Evolutionary conservation across 1,140 invertebrate genomes (phyloP).

Genomic region (Scylla paramamosain): DNA sequence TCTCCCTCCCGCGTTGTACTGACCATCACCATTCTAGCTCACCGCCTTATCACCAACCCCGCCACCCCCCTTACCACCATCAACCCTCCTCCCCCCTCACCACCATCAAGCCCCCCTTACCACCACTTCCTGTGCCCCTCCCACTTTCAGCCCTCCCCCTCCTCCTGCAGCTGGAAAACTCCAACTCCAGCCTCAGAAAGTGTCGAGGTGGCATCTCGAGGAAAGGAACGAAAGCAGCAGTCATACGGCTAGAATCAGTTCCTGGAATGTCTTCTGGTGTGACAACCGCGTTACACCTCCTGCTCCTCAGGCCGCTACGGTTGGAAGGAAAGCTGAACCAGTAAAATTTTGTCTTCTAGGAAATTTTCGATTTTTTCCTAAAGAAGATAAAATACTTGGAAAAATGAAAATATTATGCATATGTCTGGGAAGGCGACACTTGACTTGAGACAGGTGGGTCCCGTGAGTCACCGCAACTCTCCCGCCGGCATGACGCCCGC

Average conservation of each 20-base stretch:
- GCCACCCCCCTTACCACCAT: slow-evolving; percentile 38
- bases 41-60: slow-evolving; percentile 64
- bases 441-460: not conserved
- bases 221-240: not conserved
- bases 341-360: not conserved
- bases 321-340: not conserved
- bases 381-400: not conserved
- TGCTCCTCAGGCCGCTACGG: not conserved
- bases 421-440: not conserved
- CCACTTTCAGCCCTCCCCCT: slow-evolving; percentile 24
- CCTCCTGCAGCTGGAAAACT: not conserved
- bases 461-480: slow-evolving; percentile 36
- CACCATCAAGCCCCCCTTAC: slow-evolving; percentile 51
- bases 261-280: slow-evolving; percentile 25
- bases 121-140: slow-evolving; percentile 24
- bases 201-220: not conserved
- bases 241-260: not conserved
- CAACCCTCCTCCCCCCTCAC: slow-evolving; percentile 46
- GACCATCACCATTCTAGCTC: slow-evolving; percentile 63
- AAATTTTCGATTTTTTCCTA: not conserved
- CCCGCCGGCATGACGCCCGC: slow-evolving; percentile 30
- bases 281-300: slow-evolving; percentile 27
- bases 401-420: not conserved
- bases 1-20: slow-evolving; percentile 60
- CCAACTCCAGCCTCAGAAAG: not conserved